Conservation (phyloP, 37 sponge, comb jelly and placozoan genomes). For the Spongilla lacustris region DNA sequence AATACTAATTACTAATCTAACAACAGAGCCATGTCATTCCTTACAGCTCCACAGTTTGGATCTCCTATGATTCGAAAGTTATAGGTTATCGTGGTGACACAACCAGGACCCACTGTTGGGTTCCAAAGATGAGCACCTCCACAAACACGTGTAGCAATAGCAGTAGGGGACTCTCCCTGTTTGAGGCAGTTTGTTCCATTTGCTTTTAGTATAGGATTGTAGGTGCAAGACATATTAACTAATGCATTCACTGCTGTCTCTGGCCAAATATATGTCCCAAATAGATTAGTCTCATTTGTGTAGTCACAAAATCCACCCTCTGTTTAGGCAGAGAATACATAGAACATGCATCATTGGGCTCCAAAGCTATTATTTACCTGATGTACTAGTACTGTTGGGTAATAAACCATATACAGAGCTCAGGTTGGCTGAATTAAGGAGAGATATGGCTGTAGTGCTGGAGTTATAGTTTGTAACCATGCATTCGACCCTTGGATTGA, state of each 20-base stretch:
- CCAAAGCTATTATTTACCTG: not conserved
- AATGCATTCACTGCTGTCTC: conserved; percentile 15
- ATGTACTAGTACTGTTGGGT: not conserved
- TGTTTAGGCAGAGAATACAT: not conserved
- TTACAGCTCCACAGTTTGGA: not conserved
- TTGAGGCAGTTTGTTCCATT: not conserved
- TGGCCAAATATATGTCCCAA: conserved; percentile 27
- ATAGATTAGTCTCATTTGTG: conserved; percentile 2
- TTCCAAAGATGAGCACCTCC: conserved; percentile 8
- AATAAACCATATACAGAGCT: not conserved
- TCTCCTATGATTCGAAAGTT: conserved; percentile 3
- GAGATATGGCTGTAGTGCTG: not conserved
- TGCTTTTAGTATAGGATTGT: not conserved
- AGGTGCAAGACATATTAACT: not conserved
- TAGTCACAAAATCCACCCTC: conserved; percentile 40
- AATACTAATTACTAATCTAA: not conserved
- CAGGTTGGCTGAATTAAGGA: not conserved
- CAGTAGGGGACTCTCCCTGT: not conserved
- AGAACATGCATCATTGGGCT: not conserved
- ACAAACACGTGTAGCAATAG: not conserved
- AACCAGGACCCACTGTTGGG: conserved; percentile 20
- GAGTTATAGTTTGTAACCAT: not conserved
- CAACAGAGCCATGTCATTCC: not conserved
- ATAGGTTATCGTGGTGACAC: conserved; percentile 15
- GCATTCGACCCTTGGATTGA: not conserved